Percentiles rank a stretch among this genome's conserved stretches.
These are phyloP conservation scores for Paguma larvata DNA, from an alignment of 2,797 vertebrate species.

Conservation along the genomic window DNA sequence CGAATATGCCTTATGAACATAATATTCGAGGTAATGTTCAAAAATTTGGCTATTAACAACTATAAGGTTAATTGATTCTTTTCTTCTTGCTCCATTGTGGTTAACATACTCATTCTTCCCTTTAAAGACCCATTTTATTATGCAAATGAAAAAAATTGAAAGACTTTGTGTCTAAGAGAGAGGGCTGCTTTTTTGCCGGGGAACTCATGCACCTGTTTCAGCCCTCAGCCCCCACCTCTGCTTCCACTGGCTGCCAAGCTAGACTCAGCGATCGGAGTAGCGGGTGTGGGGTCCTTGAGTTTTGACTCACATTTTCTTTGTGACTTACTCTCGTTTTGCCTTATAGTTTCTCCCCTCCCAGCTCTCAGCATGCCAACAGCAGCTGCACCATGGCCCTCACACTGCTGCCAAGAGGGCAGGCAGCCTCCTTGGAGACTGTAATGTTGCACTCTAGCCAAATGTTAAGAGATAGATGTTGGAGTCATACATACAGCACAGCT, in stretches of 20 bases:
- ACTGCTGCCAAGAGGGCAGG: constrained; percentile 79
- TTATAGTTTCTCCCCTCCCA: constrained; percentile 68
- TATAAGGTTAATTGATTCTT: constrained; percentile 82
- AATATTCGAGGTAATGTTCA: constrained; percentile 71
- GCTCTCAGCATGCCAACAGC: constrained; percentile 79
- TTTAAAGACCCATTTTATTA: constrained; percentile 81
- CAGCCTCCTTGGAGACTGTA: constrained; percentile 76
- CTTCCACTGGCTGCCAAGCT: constrained; percentile 50
- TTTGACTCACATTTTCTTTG: constrained; percentile 77
- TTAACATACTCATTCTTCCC: constrained; percentile 78
- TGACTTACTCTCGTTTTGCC: constrained; percentile 70
- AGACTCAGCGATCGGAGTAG: not conserved
- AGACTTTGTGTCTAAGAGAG: constrained; percentile 61
- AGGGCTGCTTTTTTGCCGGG: constrained; percentile 61
- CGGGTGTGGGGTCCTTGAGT: constrained; percentile 69
- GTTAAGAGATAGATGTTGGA: constrained; percentile 54
- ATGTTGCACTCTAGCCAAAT: constrained; percentile 61
- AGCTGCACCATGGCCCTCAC: constrained; percentile 80
- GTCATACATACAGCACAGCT: not conserved
- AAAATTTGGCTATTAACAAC: constrained; percentile 79
- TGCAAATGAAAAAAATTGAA: constrained; percentile 78
- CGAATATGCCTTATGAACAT: constrained; percentile 57
- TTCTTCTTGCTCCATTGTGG: constrained; percentile 75
- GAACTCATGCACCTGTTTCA: constrained; percentile 68
- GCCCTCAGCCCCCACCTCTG: constrained; percentile 65